These are phyloP conservation scores for Platichthys flesus DNA, from an alignment of 2,113 vertebrate species.

Conservation along the genomic window DNA sequence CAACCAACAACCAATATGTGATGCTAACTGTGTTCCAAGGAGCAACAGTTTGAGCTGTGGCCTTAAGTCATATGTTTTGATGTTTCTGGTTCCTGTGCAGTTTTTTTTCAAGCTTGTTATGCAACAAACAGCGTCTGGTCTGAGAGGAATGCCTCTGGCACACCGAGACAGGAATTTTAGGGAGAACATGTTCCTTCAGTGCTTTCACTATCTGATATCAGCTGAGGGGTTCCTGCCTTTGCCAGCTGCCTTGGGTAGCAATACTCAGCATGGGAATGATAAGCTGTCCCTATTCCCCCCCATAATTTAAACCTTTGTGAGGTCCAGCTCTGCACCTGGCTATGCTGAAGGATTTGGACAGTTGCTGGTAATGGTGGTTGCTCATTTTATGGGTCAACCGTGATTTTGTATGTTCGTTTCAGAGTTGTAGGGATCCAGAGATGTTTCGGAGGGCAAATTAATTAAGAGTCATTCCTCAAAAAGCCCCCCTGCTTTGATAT, in stretches of 20 bases:
- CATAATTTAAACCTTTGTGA: neutral
- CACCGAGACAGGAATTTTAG: conserved; percentile 28
- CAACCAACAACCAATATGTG: conserved; percentile 2
- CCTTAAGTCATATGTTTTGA: conserved; percentile 39
- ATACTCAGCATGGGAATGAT: conserved; percentile 17
- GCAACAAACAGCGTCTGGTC: conserved; percentile 52
- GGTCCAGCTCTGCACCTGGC: neutral
- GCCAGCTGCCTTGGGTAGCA: conserved; percentile 36
- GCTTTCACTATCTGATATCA: conserved; percentile 37
- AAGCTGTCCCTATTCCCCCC: conserved; percentile 7
- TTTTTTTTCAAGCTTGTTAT: conserved; percentile 54
- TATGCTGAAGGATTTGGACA: neutral
- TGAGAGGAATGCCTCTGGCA: conserved; percentile 55
- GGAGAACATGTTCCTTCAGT: conserved; percentile 34
- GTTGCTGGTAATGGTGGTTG: too few relatives aligned
- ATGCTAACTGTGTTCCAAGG: neutral
- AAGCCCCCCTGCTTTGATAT: neutral
- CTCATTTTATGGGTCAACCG: neutral
- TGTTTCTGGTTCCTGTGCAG: conserved; percentile 35
- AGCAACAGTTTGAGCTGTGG: conserved; percentile 15
- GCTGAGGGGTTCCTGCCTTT: conserved; percentile 11
- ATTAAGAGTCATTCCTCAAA: neutral
- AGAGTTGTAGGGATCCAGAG: neutral
- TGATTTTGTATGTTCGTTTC: neutral
- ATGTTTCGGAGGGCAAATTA: too few relatives aligned